Evolutionary conservation across 1,140 invertebrate genomes (phyloP), one percentile per base, ranked within the genome.

Genomic region (Ceratitis capitata): DNA sequence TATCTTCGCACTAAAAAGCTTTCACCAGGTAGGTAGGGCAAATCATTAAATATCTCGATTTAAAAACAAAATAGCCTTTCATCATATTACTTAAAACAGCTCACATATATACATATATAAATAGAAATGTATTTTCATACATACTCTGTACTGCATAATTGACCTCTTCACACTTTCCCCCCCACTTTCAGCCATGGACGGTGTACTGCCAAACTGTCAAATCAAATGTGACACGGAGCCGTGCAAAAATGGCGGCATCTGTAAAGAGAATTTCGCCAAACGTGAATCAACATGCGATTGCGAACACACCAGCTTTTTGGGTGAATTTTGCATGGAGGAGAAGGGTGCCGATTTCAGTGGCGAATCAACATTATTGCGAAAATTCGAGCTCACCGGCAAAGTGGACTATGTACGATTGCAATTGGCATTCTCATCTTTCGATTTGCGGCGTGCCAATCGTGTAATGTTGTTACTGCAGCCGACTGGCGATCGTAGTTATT

Each of bases 281-380:
- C 95, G 96, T 83, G 94, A 96, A 86, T 96, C 95, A 85, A 95
- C 95, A 7, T 99, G 98, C 90, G 95, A 98, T 87, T 99, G 98
- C 89, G 95, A 97, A 85, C 93, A 96, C 26, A 98, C 97, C 6
- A 98, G 96, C 83, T 98, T 97, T 90, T 96, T 96, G 88, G 97
- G 97, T 56, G 96, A 97, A 88, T 94, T 94, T 86, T 95, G 94
- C 88, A 93, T 94, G 90, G 92, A 94, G 93, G 97, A 98, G 90
- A 97, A 97, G 90, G 97, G 97, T 5, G 96, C 96, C 1, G 96
- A 96, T 88, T 98, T 98, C 88, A 96, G 96, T 87, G 97, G 97
- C 0, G 95, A 97, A 88, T 97, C 96, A 26, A 95, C 95, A 83
- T 91, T 98, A 42, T 95, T 96, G 88, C 93, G 96, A 49, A 95